Conservation (phyloP, 1,140 invertebrate genomes). For the Leptonema lineaticorne region DNA sequence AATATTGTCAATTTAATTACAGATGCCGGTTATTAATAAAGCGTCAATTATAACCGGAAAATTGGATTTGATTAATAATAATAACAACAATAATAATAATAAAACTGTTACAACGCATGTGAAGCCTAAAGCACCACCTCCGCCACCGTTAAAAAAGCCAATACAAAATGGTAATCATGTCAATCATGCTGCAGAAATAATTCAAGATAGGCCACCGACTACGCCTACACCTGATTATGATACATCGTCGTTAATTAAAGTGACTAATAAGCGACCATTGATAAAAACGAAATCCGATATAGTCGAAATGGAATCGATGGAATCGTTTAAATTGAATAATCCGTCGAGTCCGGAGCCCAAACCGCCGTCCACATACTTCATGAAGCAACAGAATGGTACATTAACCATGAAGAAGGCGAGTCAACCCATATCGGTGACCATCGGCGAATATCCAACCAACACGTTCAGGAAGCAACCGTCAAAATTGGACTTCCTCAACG, state of each 20-base stretch:
- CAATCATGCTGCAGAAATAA: conserved; percentile 27
- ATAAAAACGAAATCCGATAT: conserved; percentile 54
- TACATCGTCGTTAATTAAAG: conserved; percentile 42
- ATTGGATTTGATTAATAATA: background rate
- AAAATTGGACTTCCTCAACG: conserved; percentile 67
- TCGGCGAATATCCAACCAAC: conserved; percentile 65
- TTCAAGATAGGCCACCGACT: conserved; percentile 48
- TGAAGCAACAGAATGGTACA: conserved; percentile 52
- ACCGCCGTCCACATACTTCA: conserved; percentile 68
- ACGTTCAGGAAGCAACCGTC: conserved; percentile 62
- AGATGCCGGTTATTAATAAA: conserved; percentile 46
- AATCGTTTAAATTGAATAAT: conserved; percentile 70
- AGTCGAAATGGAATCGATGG: conserved; percentile 70
- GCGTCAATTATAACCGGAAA: background rate
- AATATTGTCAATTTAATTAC: conserved; percentile 28
- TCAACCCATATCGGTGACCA: conserved; percentile 62
- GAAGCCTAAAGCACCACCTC: conserved; percentile 49
- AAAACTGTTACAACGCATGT: conserved; percentile 16
- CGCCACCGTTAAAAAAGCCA: conserved; percentile 46
- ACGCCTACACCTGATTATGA: conserved; percentile 68
- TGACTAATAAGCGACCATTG: conserved; percentile 48
- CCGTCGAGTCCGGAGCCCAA: conserved; percentile 59
- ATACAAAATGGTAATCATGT: conserved; percentile 42
- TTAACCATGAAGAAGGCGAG: conserved; percentile 55
- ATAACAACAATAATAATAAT: background rate